A percentile compares a stretch with the other conserved stretches of the same genome.
phyloP scores from a whole-genome alignment of 2,113 vertebrate species.

The Cairina moschata region DNA sequence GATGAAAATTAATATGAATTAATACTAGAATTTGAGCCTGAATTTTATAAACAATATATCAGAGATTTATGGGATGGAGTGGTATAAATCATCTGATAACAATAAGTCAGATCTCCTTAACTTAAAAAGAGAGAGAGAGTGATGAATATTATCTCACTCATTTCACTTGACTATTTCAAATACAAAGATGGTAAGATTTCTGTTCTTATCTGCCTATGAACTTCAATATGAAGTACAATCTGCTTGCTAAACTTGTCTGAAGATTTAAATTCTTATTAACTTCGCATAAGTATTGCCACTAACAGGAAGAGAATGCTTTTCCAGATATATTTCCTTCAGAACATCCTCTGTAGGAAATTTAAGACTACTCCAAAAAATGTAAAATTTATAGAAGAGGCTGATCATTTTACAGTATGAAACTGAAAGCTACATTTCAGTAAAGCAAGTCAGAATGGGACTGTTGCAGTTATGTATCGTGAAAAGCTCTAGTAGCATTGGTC shows the following conservation, averaged over 20 bases:
- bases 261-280: neutral
- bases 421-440: constrained; percentile 11
- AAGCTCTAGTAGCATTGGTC: neutral
- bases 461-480: constrained; percentile 3
- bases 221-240: neutral
- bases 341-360: neutral
- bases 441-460: neutral
- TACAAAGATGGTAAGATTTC: neutral
- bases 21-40: neutral
- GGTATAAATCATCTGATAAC: neutral
- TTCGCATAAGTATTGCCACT: neutral
- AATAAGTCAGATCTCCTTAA: neutral
- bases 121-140: neutral
- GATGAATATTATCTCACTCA: neutral
- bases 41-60: neutral
- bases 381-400: constrained; percentile 22
- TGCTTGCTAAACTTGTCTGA: neutral
- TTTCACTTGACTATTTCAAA: neutral
- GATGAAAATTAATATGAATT: neutral
- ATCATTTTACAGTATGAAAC: constrained; percentile 49
- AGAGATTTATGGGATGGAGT: neutral
- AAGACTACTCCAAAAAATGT: neutral
- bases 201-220: neutral
- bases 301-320: constrained; percentile 10
- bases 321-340: neutral